phyloP scores from a whole-genome alignment of 2,888 invertebrate genomes.

The Gymnocheta viridis region DNA sequence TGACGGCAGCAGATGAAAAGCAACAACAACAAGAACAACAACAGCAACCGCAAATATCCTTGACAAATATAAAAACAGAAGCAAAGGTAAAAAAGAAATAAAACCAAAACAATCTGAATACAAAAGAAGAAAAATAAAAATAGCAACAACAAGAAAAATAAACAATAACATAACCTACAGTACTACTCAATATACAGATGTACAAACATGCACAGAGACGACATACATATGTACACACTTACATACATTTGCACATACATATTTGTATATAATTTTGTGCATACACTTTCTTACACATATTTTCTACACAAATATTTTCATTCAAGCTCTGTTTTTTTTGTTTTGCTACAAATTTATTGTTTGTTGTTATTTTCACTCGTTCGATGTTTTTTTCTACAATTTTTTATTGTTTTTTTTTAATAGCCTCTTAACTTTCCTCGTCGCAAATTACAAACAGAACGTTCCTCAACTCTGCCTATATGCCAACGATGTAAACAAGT shows the following conservation, averaged over 20 bases:
- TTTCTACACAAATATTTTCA: constrained; percentile 59
- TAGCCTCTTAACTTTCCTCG: constrained; percentile 77
- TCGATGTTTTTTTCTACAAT: constrained; percentile 20
- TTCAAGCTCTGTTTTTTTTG: constrained; percentile 64
- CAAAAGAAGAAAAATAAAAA: constrained; percentile 42
- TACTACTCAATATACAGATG: constrained; percentile 44
- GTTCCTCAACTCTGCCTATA: constrained; percentile 77
- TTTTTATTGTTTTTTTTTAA: constrained; percentile 1
- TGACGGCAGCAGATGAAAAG: constrained; percentile 15
- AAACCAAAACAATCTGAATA: constrained; percentile 48
- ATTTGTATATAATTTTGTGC: constrained; percentile 1
- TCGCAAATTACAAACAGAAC: constrained; percentile 78
- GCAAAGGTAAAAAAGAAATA: constrained; percentile 64
- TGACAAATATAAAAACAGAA: constrained; percentile 67
- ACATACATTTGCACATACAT: not conserved
- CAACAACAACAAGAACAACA: constrained; percentile 35
- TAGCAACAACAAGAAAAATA: constrained; percentile 53
- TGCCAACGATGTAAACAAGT: constrained; percentile 80
- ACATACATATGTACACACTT: not conserved
- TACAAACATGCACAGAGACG: not conserved
- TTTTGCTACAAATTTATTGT: constrained; percentile 59
- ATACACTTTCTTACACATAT: constrained; percentile 27
- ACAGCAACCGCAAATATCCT: constrained; percentile 61
- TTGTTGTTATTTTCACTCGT: constrained; percentile 50
- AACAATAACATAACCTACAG: constrained; percentile 68